phyloP scores from a whole-genome alignment of 1,140 invertebrate genomes.

The Meteorus sp. region DNA sequence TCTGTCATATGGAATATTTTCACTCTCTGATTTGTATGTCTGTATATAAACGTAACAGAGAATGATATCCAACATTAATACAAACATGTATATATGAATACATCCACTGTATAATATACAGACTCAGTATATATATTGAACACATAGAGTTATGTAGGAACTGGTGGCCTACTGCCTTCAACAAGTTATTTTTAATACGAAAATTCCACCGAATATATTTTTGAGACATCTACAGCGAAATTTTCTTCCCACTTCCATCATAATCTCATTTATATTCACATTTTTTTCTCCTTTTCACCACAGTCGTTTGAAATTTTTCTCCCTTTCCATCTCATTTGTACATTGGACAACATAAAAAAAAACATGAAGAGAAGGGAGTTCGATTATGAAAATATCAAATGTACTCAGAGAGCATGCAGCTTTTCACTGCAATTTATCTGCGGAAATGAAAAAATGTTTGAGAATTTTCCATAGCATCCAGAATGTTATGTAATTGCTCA shows the following conservation, averaged over 20 bases:
- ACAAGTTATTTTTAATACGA: conserved; percentile 53
- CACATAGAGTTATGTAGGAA: background rate
- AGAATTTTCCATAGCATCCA: too few relatives aligned
- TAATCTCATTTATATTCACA: too few relatives aligned
- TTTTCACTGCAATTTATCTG: too few relatives aligned
- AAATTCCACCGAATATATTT: conserved; percentile 58
- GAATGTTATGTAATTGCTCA: too few relatives aligned
- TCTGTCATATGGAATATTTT: background rate
- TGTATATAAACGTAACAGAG: too few relatives aligned
- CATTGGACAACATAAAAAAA: conserved; percentile 17
- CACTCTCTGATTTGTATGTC: background rate
- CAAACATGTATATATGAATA: conserved; percentile 10
- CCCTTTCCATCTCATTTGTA: conserved; percentile 36
- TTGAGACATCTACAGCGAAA: conserved; percentile 15
- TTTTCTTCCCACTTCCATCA: conserved; percentile 23
- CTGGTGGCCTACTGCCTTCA: conserved; percentile 34
- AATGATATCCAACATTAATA: too few relatives aligned
- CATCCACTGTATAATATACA: conserved; percentile 11
- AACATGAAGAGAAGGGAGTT: too few relatives aligned
- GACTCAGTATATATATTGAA: conserved; percentile 17
- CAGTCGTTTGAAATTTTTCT: conserved; percentile 47
- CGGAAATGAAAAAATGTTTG: too few relatives aligned
- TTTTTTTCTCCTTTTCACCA: conserved; percentile 41
- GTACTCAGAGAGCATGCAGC: too few relatives aligned
- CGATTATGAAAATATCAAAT: too few relatives aligned